phyloP scores from a whole-genome alignment of 2,797 vertebrate genomes.

The Lycodopsis pacificus region DNA sequence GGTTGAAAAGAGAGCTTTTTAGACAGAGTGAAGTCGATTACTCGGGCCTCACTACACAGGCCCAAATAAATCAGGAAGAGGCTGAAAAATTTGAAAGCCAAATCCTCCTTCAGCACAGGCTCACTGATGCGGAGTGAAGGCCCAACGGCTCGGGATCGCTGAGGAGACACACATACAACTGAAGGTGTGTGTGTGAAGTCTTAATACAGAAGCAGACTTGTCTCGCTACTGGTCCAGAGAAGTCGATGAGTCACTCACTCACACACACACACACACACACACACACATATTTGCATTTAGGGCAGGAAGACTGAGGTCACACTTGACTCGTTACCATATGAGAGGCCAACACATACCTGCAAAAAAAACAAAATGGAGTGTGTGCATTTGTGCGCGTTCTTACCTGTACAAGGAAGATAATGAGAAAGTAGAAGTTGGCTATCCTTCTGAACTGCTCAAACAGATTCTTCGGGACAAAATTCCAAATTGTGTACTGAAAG shows the following conservation, averaged over 20 bases:
- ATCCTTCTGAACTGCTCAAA: slow-evolving; percentile 99
- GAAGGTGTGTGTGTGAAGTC: slow-evolving; percentile 48
- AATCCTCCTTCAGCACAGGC: slow-evolving; percentile 35
- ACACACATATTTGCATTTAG: slow-evolving; percentile 18
- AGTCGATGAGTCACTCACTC: slow-evolving; percentile 57
- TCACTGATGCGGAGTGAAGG: slow-evolving; percentile 62
- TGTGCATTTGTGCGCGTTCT: slow-evolving; percentile 47
- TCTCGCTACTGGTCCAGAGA: slow-evolving; percentile 22
- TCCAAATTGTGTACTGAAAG: slow-evolving; percentile 96
- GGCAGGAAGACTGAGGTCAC: slow-evolving; percentile 40
- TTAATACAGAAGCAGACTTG: slow-evolving; percentile 50
- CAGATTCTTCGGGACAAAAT: slow-evolving; percentile 99
- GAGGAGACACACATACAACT: slow-evolving; percentile 39
- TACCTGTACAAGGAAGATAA: slow-evolving; percentile 99
- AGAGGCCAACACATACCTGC: slow-evolving; percentile 2
- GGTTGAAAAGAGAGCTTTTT: slow-evolving; percentile 46
- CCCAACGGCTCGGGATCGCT: slow-evolving; percentile 35
- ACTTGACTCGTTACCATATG: slow-evolving; percentile 18
- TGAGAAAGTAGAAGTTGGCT: slow-evolving; percentile 99
- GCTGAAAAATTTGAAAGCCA: slow-evolving; percentile 59
- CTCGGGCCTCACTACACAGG: slow-evolving; percentile 54
- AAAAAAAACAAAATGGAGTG: not conserved
- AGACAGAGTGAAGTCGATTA: slow-evolving; percentile 54
- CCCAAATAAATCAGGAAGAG: slow-evolving; percentile 53
- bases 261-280: slow-evolving; percentile 9